phyloP scores from a whole-genome alignment of 2,113 vertebrate species.

The Pao palembangensis region DNA sequence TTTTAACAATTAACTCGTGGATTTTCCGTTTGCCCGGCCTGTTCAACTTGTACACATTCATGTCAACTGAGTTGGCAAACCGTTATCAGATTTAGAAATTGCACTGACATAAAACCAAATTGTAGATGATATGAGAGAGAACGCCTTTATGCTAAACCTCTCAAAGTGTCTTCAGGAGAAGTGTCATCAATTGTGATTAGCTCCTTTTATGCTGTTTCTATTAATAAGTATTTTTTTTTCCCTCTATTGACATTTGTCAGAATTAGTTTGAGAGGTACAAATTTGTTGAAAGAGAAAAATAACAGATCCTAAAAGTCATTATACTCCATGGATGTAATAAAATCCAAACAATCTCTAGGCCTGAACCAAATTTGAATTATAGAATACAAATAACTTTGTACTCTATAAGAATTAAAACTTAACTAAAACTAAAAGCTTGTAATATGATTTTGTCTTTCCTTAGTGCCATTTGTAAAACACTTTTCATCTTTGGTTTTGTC shows the following conservation, averaged over 20 bases:
- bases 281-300: background rate
- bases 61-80: background rate
- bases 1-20: background rate
- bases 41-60: background rate
- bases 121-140: background rate
- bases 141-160: background rate
- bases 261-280: too few relatives aligned
- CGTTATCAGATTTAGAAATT: background rate
- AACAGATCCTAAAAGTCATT: background rate
- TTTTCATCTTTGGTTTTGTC: constrained; percentile 20
- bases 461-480: constrained; percentile 23
- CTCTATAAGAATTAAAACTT: constrained; percentile 34
- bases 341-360: too few relatives aligned
- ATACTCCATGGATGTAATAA: background rate
- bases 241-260: constrained; percentile 8
- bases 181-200: constrained; percentile 31
- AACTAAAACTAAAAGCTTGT: too few relatives aligned
- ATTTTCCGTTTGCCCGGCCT: constrained; percentile 13
- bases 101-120: background rate
- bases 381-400: constrained; percentile 31
- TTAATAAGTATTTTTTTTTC: constrained; percentile 10
- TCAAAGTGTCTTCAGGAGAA: constrained; percentile 16
- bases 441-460: constrained; percentile 33
- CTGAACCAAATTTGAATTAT: constrained; percentile 26
- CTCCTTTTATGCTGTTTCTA: constrained; percentile 17